These are phyloP conservation scores for Numenius arquata DNA, from an alignment of 2,113 vertebrate genomes.

Conservation along the genomic window DNA sequence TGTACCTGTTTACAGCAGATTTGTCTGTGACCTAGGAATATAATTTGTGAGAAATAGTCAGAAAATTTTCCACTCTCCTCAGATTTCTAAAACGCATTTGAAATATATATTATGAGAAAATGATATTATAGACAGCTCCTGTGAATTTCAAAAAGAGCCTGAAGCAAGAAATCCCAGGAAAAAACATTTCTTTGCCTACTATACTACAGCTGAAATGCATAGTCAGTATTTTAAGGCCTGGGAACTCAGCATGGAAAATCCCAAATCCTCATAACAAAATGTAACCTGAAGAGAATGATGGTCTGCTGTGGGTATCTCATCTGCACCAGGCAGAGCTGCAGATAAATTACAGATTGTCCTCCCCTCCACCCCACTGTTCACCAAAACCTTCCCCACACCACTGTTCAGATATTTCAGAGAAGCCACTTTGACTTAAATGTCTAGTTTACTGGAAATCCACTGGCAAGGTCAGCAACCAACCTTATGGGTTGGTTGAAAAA, in stretches of 20 bases:
- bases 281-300: background rate
- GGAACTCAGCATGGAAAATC: background rate
- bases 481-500: constrained; percentile 32
- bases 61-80: background rate
- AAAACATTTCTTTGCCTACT: background rate
- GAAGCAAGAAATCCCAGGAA: background rate
- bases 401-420: constrained; percentile 26
- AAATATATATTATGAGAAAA: background rate
- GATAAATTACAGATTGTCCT: background rate
- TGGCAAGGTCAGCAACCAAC: constrained; percentile 18
- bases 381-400: background rate
- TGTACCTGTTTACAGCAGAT: background rate
- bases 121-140: background rate
- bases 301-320: background rate
- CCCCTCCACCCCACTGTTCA: background rate
- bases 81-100: background rate
- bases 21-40: background rate
- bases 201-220: background rate
- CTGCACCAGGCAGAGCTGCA: background rate
- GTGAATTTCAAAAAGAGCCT: background rate
- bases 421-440: constrained; percentile 41
- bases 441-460: constrained; percentile 68
- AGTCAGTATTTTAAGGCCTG: background rate
- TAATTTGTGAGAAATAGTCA: background rate
- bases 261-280: background rate